Evolutionary conservation across 2,888 invertebrate genomes (phyloP).

Genomic region (Prosapia bicincta): DNA sequence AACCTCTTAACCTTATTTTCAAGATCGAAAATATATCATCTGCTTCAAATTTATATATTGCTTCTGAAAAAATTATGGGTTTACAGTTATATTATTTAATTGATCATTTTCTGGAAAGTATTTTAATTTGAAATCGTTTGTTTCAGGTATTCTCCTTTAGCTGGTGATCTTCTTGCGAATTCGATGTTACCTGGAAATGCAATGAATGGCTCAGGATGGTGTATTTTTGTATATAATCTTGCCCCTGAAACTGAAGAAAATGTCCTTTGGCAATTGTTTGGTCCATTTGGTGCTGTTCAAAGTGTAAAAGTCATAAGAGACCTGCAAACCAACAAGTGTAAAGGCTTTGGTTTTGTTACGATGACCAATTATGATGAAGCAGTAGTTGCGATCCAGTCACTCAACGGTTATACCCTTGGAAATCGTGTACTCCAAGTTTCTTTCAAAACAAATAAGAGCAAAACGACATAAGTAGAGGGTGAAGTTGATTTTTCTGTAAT

Average conservation of each 20-base stretch:
- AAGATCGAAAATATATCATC: too few species aligned
- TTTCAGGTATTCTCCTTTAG: constrained; percentile 72
- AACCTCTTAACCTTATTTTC: too few species aligned
- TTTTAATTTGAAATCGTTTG: too few species aligned
- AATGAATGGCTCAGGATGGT: constrained; percentile 86
- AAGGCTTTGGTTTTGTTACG: constrained; percentile 97
- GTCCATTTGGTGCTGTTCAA: constrained; percentile 96
- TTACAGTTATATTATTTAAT: too few species aligned
- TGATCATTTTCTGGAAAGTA: too few species aligned
- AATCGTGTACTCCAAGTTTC: constrained; percentile 96
- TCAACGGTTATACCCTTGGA: constrained; percentile 94
- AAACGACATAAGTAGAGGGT: constrained; percentile 37
- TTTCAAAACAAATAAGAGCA: constrained; percentile 89
- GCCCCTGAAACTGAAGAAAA: constrained; percentile 90
- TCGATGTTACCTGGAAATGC: constrained; percentile 82
- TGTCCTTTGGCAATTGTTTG: constrained; percentile 91
- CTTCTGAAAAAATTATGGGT: too few species aligned
- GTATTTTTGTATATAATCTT: constrained; percentile 90
- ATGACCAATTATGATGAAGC: constrained; percentile 99
- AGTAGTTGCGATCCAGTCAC: constrained; percentile 90
- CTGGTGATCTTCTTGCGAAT: constrained; percentile 73
- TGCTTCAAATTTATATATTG: too few species aligned
- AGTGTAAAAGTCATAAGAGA: constrained; percentile 96
- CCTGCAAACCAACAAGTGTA: constrained; percentile 94
- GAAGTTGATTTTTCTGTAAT: constrained; percentile 24